A percentile compares a stretch with the other conserved stretches of the same genome.
These are phyloP conservation scores for Lordiphosa collinella DNA, from an alignment of 1,140 invertebrate genomes.

Conservation along the genomic window DNA sequence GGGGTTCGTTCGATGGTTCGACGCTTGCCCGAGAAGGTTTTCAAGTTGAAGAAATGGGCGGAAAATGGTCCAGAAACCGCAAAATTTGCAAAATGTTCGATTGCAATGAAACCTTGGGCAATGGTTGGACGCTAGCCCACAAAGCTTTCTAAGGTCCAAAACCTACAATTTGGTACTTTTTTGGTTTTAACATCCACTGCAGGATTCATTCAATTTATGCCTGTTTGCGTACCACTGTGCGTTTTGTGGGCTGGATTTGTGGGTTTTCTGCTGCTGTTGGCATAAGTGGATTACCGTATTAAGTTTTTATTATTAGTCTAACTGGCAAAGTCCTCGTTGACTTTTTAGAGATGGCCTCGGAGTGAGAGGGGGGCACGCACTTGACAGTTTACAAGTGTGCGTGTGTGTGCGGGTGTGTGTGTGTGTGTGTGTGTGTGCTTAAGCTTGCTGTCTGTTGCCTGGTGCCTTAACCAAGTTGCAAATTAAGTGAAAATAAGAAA, in stretches of 20 bases:
- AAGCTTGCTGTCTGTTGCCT: conserved; percentile 19
- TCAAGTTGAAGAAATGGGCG: too few relatives aligned
- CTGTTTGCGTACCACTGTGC: conserved; percentile 33
- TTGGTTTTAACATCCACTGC: too few relatives aligned
- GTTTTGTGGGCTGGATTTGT: conserved; percentile 20
- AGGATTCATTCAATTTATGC: too few relatives aligned
- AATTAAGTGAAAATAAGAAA: conserved; percentile 76
- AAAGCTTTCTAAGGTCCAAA: too few relatives aligned
- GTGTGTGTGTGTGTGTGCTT: conserved; percentile 13
- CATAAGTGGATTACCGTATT: conserved; percentile 76
- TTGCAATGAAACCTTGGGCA: too few relatives aligned
- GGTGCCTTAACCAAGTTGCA: conserved; percentile 33
- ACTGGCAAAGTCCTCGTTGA: conserved; percentile 65
- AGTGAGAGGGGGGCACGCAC: conserved; percentile 17
- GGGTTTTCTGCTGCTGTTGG: conserved; percentile 33
- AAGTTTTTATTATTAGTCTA: conserved; percentile 78
- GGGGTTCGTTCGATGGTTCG: too few relatives aligned
- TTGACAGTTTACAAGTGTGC: conserved; percentile 34
- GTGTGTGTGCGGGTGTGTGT: conserved; percentile 9
- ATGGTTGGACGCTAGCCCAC: too few relatives aligned
- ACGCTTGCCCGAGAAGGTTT: too few relatives aligned
- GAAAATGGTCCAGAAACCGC: too few relatives aligned
- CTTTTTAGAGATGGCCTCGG: conserved; percentile 42
- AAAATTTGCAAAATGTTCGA: too few relatives aligned
- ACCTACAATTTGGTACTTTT: too few relatives aligned